Base-by-base conservation (phyloP, 2,888 invertebrate genomes). In the Polydrusus cervinus region DNA sequence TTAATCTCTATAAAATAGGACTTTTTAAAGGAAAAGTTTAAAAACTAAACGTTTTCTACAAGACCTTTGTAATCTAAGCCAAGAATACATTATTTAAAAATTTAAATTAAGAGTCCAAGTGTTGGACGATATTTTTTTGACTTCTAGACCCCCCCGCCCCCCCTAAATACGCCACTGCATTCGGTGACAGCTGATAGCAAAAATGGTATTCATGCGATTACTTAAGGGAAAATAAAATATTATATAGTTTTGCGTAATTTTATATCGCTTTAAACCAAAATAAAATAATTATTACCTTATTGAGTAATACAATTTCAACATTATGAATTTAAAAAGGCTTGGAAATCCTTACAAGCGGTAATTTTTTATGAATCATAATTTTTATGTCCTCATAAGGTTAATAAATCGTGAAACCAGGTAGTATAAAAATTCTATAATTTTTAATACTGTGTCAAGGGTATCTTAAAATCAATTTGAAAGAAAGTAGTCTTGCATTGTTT, bases 381-480 rank as follows among this genome's bases (percentile, higher is more conserved):
- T 38, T 60, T 38, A 60, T 60, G 34, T 16, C 38, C 57, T 60
- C 38, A 60, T 60, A 60, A 38, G 16, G 38, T 38, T 60, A 60
- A 34, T 55, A 34, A 53, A 55, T 16, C 47, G 47, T 18, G 11
- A 60, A 38, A 60, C 57, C 57, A 60, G 57, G 57, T 60, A 60
- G 38, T 40, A 18, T 18, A 40, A 14, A 60, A 40, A 60, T 38
- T 40, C 38, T 34, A 34, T 34, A 55, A 34, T 30, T 55, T 55
- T 60, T 38, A 60, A 60, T 34, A 38, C 16, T 38, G 11, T 60
- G 57, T 16, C 57, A 60, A 60, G 57, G 57, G 38, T 9, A 55
- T 14, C n/a, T 34, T 55, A 55, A 55, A 55, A 55, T 34, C 57
- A 60, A 60, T 60, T 60, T 38, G 34, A 30, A 60, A 60, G 57